These are phyloP conservation scores for Metaphire vulgaris DNA, from an alignment of 1,140 invertebrate genomes.

Conservation along the genomic window DNA sequence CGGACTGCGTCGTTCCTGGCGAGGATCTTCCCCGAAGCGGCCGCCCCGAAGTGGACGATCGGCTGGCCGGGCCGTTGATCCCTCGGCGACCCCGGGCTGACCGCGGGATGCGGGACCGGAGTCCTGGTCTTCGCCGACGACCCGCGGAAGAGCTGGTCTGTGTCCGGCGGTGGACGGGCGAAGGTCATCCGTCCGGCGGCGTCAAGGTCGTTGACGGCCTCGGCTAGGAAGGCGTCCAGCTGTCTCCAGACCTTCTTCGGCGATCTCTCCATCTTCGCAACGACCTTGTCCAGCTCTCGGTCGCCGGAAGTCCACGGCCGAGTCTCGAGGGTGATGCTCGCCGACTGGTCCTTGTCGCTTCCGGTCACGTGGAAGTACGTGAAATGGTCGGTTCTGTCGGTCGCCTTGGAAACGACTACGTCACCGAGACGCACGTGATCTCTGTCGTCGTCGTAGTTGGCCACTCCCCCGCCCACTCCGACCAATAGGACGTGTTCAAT, in stretches of 20 bases:
- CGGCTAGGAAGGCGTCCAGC: neutral
- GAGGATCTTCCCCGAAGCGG: conserved; percentile 5
- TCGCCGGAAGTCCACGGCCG: neutral
- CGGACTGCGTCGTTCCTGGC: neutral
- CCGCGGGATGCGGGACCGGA: neutral
- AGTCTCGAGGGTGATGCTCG: neutral
- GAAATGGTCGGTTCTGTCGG: conserved; percentile 18
- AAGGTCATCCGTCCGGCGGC: neutral
- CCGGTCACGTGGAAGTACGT: neutral
- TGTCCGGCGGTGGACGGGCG: neutral
- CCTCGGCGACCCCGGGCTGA: no score
- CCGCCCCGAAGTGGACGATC: conserved; percentile 5
- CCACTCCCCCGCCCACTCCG: conserved; percentile 92
- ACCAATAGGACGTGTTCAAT: conserved; percentile 96
- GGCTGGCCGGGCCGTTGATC: neutral
- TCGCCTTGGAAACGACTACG: conserved; percentile 78
- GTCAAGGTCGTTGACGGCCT: neutral
- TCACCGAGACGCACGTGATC: conserved; percentile 90
- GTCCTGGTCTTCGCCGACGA: conserved; percentile 12
- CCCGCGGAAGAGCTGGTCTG: conserved; percentile 13
- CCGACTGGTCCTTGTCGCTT: neutral
- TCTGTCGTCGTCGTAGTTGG: conserved; percentile 88
- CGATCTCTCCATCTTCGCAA: neutral
- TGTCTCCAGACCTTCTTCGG: neutral
- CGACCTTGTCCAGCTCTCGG: neutral